Evolutionary conservation across 2,797 vertebrate species (phyloP).

Genomic region (Benthosema pterotum): DNA sequence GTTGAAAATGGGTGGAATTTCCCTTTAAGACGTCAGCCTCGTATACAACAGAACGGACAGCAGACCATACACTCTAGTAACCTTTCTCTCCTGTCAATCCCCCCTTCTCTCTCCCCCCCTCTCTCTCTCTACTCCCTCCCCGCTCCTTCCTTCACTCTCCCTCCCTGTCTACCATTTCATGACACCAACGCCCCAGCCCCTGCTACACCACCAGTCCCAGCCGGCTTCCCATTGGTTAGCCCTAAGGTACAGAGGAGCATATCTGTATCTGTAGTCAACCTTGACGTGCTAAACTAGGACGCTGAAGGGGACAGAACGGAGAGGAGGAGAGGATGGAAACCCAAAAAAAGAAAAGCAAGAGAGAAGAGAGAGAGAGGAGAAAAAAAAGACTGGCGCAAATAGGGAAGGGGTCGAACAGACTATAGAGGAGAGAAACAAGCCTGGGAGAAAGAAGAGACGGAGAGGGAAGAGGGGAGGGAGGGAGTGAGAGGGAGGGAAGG

Average conservation of each 20-base stretch:
- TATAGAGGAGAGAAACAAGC: slow-evolving; percentile 30
- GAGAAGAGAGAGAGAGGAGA: slow-evolving; percentile 20
- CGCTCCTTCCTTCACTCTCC: slow-evolving; percentile 7
- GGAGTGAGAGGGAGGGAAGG: slow-evolving; percentile 52
- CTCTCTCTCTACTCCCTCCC: background rate
- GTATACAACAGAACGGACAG: slow-evolving; percentile 37
- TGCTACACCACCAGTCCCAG: slow-evolving; percentile 70
- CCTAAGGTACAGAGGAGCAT: slow-evolving; percentile 75
- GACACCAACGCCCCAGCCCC: slow-evolving; percentile 68
- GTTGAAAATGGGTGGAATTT: no score
- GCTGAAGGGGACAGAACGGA: slow-evolving; percentile 79
- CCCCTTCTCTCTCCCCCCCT: background rate
- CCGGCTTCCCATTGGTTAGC: slow-evolving; percentile 78
- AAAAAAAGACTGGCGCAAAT: slow-evolving; percentile 66
- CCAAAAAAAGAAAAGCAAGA: slow-evolving; percentile 41
- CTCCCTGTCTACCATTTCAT: slow-evolving; percentile 52
- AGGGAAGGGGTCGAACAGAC: slow-evolving; percentile 60
- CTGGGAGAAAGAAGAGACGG: slow-evolving; percentile 42
- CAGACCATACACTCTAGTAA: slow-evolving; percentile 47
- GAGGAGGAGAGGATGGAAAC: slow-evolving; percentile 60
- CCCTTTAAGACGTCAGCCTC: no score
- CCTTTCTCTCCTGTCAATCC: slow-evolving; percentile 29
- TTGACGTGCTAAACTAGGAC: slow-evolving; percentile 85
- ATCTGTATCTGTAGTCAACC: slow-evolving; percentile 84
- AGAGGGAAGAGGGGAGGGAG: slow-evolving; percentile 44